Evolutionary conservation across 2,888 invertebrate genomes (phyloP), one percentile per base, ranked within the genome.

Genomic region (Steinernema scapterisci): DNA sequence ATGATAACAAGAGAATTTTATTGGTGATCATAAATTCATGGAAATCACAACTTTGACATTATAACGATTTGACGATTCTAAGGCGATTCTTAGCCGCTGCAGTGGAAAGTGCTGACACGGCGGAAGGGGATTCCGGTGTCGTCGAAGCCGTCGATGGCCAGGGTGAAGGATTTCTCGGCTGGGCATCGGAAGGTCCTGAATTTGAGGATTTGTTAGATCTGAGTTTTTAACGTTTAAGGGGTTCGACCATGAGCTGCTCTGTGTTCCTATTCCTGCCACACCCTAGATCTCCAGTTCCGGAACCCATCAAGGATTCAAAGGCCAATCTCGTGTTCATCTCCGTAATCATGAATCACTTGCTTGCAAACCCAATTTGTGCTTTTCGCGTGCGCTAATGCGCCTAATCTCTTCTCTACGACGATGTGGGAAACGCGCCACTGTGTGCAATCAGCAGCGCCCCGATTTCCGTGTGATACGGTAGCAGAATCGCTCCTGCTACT

Each of bases 51-150:
- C 48, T 48, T 48, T 19, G 13, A 16, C 3, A 13, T 7, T 13
- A 5, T 2, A 48, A 9, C 38, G 38, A 3, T 3, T 3, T 38
- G 9, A 6, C 5, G 38, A 3, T 9, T 6, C 5, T 6, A 38
- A 38, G 38, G 38, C 3, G 38, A 38, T 38, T 38, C 38, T 38
- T 38, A 38, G 9, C 38, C 9, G 38, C 43, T 76, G 74, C 83
- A 83, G 63, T 83, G 83, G 72, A 77, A 77, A 11, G 80, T 82
- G 72, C 74, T 77, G 5, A 79, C 76, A 16, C 82, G 75, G 44
- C 83, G 74, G 80, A 80, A 83, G 0, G 82, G 82, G 73, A 82
- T 79, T n/a, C 82, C 82, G 45, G 76, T 74, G n/a, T 51, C 74
- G 51, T 83, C 83, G 21, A 80, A 71, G 19, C 82, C 83, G 72